Conservation (phyloP, 92 coral and sea anemone species). For the Palythoa grandis region DNA sequence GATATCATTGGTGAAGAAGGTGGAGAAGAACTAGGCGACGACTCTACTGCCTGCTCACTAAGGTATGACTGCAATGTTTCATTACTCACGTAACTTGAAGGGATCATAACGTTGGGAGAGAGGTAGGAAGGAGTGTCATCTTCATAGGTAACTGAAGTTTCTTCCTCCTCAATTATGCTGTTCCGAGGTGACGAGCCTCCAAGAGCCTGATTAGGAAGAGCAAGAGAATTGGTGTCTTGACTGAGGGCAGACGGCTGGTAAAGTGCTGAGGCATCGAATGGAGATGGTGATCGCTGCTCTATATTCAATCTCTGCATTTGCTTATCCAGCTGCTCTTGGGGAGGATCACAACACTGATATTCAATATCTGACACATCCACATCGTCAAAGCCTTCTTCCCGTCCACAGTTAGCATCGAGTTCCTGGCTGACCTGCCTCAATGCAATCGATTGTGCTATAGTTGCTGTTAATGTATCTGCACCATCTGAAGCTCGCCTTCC, state of each 20-base stretch:
- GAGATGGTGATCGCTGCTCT: slow-evolving; percentile 80
- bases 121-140: slow-evolving; percentile 52
- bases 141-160: slow-evolving; percentile 46
- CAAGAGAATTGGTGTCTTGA: slow-evolving; percentile 29
- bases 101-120: slow-evolving; percentile 40
- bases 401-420: slow-evolving; percentile 70
- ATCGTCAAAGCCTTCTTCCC: slow-evolving; percentile 47
- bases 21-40: slow-evolving; percentile 73
- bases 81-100: slow-evolving; percentile 55
- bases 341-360: slow-evolving; percentile 54
- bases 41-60: slow-evolving; percentile 59
- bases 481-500: slow-evolving; percentile 96
- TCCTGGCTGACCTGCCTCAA: slow-evolving; percentile 77
- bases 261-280: slow-evolving; percentile 56
- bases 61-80: slow-evolving; percentile 52
- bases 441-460: slow-evolving; percentile 78
- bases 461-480: slow-evolving; percentile 85
- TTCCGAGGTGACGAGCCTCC: slow-evolving; percentile 68
- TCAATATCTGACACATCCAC: slow-evolving; percentile 65
- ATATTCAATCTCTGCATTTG: slow-evolving; percentile 93
- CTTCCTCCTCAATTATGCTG: slow-evolving; percentile 76
- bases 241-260: slow-evolving; percentile 41
- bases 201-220: slow-evolving; percentile 23
- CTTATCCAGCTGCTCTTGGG: slow-evolving; percentile 87
- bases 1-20: slow-evolving; percentile 79